phyloP scores from a whole-genome alignment of 2,113 vertebrate species.

The Coracopsis vasa region DNA sequence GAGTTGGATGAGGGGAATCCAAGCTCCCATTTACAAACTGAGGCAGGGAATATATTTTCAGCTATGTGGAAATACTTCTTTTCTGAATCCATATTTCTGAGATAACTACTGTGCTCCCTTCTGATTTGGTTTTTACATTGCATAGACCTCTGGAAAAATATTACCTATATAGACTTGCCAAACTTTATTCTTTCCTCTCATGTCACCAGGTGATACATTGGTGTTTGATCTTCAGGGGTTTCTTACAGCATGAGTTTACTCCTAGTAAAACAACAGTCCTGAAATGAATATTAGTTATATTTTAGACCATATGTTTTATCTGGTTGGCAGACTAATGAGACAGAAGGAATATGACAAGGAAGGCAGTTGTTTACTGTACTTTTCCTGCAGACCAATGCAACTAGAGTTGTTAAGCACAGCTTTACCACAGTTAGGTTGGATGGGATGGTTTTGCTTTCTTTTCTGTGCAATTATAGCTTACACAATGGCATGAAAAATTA shows the following conservation, averaged over 20 bases:
- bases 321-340: not conserved
- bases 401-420: not conserved
- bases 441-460: not conserved
- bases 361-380: not conserved
- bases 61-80: not conserved
- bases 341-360: not conserved
- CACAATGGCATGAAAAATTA: not conserved
- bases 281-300: not conserved
- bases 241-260: not conserved
- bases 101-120: not conserved
- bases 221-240: not conserved
- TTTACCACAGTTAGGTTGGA: not conserved
- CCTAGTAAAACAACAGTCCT: not conserved
- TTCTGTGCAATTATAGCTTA: not conserved
- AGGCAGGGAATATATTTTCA: not conserved
- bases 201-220: not conserved
- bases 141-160: not conserved
- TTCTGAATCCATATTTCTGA: not conserved
- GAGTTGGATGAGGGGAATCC: not conserved
- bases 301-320: not conserved
- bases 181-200: not conserved
- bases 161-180: not conserved
- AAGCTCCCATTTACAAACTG: conserved; percentile 4
- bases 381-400: not conserved
- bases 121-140: not conserved